Evolutionary conservation across 2,888 invertebrate species (phyloP).

Genomic region (Slavum lentiscoides): DNA sequence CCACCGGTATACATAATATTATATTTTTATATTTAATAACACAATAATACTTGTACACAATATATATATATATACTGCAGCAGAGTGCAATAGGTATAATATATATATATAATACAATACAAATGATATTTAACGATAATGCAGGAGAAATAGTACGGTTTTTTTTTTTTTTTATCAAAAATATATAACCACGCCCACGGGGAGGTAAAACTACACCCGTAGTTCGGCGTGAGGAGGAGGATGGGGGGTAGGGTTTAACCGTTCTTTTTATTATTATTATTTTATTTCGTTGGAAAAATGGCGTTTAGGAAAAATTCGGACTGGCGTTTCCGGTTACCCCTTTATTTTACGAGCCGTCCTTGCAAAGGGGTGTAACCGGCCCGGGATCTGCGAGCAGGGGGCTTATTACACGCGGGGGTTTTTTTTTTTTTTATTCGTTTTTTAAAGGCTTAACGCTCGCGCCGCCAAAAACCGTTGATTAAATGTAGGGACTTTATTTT

Average conservation of each 20-base stretch:
- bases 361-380: slow-evolving; percentile 34
- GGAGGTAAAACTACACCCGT: slow-evolving; percentile 45
- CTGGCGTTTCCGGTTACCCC: slow-evolving; percentile 53
- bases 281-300: slow-evolving; percentile 44
- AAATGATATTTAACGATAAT: slow-evolving; percentile 52
- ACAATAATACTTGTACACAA: slow-evolving; percentile 42
- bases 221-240: neutral
- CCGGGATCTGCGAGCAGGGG: slow-evolving; percentile 42
- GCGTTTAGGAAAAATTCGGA: slow-evolving; percentile 52
- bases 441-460: slow-evolving; percentile 44
- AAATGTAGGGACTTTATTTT: slow-evolving; percentile 18
- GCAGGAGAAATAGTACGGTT: slow-evolving; percentile 38
- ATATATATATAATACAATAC: too few relatives aligned
- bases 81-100: too few relatives aligned
- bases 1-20: neutral
- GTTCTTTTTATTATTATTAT: slow-evolving; percentile 42
- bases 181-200: slow-evolving; percentile 44
- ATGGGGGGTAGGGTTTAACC: slow-evolving; percentile 17
- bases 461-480: slow-evolving; percentile 43
- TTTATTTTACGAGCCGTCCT: slow-evolving; percentile 40
- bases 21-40: slow-evolving; percentile 41
- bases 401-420: slow-evolving; percentile 40
- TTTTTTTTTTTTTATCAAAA: slow-evolving; percentile 27
- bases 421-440: slow-evolving; percentile 2
- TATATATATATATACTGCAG: too few relatives aligned